These are phyloP conservation scores for Agrilus mali DNA, from an alignment of 2,888 invertebrate species.

Conservation along the genomic window DNA sequence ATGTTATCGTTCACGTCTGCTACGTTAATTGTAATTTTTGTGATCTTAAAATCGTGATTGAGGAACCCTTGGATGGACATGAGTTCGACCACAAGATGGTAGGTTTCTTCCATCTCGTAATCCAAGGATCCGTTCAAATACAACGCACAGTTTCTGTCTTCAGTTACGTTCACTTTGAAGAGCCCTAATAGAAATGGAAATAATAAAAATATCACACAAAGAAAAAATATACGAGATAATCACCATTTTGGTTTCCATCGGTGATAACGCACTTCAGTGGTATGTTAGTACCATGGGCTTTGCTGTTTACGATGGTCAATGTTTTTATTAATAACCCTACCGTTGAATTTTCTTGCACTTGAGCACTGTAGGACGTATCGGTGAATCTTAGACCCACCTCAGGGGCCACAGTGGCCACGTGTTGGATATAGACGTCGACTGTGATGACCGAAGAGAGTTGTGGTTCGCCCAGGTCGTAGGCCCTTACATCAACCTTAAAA, in stretches of 20 bases:
- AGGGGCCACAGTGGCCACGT: slow-evolving; percentile 50
- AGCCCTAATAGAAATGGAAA: slow-evolving; percentile 40
- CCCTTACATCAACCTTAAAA: slow-evolving; percentile 64
- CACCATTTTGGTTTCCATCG: slow-evolving; percentile 63
- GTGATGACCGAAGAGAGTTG: slow-evolving; percentile 71
- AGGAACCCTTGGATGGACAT: slow-evolving; percentile 71
- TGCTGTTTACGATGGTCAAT: slow-evolving; percentile 61
- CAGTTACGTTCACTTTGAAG: slow-evolving; percentile 61
- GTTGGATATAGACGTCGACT: slow-evolving; percentile 71
- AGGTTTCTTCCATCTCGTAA: slow-evolving; percentile 62
- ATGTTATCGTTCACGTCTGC: slow-evolving; percentile 82
- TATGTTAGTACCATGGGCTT: slow-evolving; percentile 52
- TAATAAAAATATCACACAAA: background rate
- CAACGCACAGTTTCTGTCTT: slow-evolving; percentile 74
- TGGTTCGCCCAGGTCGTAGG: slow-evolving; percentile 77
- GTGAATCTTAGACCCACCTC: slow-evolving; percentile 77
- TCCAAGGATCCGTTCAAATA: slow-evolving; percentile 63
- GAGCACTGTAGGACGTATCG: slow-evolving; percentile 73
- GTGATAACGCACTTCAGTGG: slow-evolving; percentile 70
- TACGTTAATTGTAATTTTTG: slow-evolving; percentile 69
- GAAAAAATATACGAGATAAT: slow-evolving; percentile 2
- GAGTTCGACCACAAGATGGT: slow-evolving; percentile 62
- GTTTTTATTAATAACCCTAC: slow-evolving; percentile 55
- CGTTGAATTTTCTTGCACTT: slow-evolving; percentile 65
- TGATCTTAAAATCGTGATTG: slow-evolving; percentile 61